These are phyloP conservation scores for Mesopsocus fuscifrons DNA, from an alignment of 2,888 invertebrate genomes.

Conservation along the genomic window DNA sequence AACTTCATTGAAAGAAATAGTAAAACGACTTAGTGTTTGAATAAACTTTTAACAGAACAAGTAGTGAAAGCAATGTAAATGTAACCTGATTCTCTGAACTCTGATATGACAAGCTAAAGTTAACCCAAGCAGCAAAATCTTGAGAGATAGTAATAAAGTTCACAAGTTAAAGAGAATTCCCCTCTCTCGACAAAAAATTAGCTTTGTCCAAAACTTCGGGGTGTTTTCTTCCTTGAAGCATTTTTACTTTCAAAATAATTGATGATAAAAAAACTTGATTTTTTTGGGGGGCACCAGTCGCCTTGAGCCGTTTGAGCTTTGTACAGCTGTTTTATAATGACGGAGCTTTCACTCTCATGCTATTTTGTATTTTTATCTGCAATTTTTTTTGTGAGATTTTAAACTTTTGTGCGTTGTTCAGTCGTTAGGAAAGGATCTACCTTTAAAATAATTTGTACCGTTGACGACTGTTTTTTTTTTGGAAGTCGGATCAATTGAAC, in stretches of 20 bases:
- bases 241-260: conserved; percentile 9
- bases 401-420: no score
- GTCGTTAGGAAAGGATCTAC: no score
- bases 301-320: not conserved
- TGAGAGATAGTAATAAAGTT: conserved; percentile 4
- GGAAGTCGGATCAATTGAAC: no score
- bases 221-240: conserved; percentile 6
- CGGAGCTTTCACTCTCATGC: not conserved
- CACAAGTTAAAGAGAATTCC: not conserved
- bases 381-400: no score
- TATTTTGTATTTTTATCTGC: not conserved
- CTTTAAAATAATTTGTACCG: no score
- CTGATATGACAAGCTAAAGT: not conserved
- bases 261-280: conserved; percentile 7
- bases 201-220: conserved; percentile 6
- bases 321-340: not conserved
- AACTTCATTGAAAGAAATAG: no score
- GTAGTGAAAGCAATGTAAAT: conserved; percentile 1
- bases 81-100: not conserved
- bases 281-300: not conserved
- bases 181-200: conserved; percentile 6
- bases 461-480: no score
- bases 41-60: no score
- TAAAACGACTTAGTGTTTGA: no score
- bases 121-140: no score